Evolutionary conservation across 2,888 invertebrate genomes (phyloP).

Genomic region (Pseudoips prasinana): DNA sequence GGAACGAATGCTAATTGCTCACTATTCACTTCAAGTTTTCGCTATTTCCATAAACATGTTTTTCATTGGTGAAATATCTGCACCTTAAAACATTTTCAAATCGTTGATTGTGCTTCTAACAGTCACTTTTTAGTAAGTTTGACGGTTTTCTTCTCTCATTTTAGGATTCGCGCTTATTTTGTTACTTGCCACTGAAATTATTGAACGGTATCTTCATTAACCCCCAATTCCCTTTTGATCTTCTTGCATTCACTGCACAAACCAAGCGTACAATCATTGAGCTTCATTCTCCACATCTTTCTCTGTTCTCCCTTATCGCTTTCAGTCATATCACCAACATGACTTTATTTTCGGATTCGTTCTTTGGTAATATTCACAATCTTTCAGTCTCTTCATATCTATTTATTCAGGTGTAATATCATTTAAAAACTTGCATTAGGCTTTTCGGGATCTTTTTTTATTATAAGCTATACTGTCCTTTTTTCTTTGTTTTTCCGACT

Average conservation of each 20-base stretch:
- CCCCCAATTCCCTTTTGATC: neutral
- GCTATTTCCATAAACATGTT: neutral
- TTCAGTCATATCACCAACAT: too few species aligned
- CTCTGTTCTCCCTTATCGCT: too few species aligned
- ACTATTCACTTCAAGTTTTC: slow-evolving; percentile 6
- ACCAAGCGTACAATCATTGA: slow-evolving; percentile 6
- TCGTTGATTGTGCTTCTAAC: neutral
- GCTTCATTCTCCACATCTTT: too few species aligned
- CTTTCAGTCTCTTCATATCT: too few species aligned
- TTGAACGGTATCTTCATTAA: slow-evolving; percentile 1
- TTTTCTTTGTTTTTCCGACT: too few species aligned
- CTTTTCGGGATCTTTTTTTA: too few species aligned
- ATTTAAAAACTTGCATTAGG: too few species aligned
- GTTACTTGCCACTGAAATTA: slow-evolving; percentile 1
- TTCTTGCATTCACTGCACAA: slow-evolving; percentile 5
- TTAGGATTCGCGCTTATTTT: neutral
- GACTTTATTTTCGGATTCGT: too few species aligned
- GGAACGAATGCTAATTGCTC: too few species aligned
- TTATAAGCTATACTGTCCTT: too few species aligned
- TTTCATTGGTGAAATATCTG: neutral
- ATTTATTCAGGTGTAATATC: too few species aligned
- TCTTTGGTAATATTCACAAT: too few species aligned
- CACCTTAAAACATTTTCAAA: neutral
- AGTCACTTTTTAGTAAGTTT: neutral
- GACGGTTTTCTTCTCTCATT: neutral